phyloP scores from a whole-genome alignment of 1,140 invertebrate genomes.

The Danaus plexippus region DNA sequence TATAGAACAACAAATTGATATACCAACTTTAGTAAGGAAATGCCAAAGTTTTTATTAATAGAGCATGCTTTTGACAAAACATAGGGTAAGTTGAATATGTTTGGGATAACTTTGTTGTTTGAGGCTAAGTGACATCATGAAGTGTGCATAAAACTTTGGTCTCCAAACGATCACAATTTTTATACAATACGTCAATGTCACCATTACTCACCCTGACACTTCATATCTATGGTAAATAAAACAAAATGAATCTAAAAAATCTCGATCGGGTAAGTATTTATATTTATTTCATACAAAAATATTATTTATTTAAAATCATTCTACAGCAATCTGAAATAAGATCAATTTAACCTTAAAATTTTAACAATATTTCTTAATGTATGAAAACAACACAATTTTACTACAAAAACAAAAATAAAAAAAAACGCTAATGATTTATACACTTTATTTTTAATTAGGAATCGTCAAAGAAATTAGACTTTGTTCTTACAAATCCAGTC shows the following conservation, averaged over 20 bases:
- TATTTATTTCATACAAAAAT: no score
- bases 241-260: no score
- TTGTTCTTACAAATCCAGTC: conserved; percentile 25
- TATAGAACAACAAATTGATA: no score
- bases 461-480: conserved; percentile 18
- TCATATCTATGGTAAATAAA: not conserved
- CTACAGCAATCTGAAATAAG: no score
- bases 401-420: not conserved
- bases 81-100: not conserved
- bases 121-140: conserved; percentile 8
- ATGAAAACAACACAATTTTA: no score
- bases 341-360: no score
- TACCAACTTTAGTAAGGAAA: no score
- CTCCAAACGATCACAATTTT: conserved; percentile 7
- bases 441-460: conserved; percentile 29
- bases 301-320: no score
- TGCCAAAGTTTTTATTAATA: no score
- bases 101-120: conserved; percentile 7
- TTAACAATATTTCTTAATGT: no score
- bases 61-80: no score
- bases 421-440: conserved; percentile 3
- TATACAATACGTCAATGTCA: conserved; percentile 10
- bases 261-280: no score
- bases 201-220: conserved; percentile 7
- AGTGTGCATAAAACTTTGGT: conserved; percentile 6